phyloP scores from a whole-genome alignment of 2,113 vertebrate species.

The Pithys albifrons region DNA sequence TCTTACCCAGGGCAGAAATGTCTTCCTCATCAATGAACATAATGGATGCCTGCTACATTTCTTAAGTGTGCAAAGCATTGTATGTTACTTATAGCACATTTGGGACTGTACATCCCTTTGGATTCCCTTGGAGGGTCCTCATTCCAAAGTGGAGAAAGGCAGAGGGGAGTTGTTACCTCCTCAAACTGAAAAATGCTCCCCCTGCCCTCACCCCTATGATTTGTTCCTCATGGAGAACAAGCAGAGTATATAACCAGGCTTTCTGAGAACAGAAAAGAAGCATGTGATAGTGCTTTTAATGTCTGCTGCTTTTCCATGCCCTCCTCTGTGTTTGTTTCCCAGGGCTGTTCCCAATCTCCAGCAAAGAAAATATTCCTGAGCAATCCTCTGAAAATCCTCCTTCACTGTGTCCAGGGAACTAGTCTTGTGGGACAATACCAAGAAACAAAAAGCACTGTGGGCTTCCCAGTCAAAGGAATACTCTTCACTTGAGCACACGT shows the following conservation, averaged over 20 bases:
- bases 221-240: not conserved
- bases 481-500: not conserved
- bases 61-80: not conserved
- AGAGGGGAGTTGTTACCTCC: not conserved
- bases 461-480: not conserved
- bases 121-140: not conserved
- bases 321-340: not conserved
- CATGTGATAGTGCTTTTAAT: not conserved
- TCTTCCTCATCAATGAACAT: not conserved
- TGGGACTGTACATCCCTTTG: not conserved
- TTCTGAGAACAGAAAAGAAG: not conserved
- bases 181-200: not conserved
- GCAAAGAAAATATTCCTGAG: not conserved
- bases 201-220: not conserved
- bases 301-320: not conserved
- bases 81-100: not conserved
- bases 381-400: not conserved
- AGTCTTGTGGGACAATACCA: not conserved
- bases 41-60: not conserved
- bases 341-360: not conserved
- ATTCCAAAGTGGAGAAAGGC: not conserved
- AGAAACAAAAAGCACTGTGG: conserved; percentile 1
- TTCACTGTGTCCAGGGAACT: not conserved
- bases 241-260: not conserved
- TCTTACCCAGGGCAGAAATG: not conserved